Conservation (phyloP, 2,113 vertebrate species). For the Passerina amoena region DNA sequence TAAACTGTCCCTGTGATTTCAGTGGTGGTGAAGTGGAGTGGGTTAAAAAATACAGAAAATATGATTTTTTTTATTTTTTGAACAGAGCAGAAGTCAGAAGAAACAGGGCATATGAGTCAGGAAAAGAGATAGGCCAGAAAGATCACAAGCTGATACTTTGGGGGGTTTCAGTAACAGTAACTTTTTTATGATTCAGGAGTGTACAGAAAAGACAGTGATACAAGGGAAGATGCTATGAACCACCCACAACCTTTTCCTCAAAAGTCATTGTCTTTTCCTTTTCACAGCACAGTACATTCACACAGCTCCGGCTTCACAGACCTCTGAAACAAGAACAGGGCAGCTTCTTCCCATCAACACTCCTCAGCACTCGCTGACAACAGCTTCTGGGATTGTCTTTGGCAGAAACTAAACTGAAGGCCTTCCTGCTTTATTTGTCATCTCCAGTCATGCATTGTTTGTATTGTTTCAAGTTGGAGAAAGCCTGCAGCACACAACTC, state of each 20-base stretch:
- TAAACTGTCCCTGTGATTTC: not conserved
- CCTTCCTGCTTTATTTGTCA: not conserved
- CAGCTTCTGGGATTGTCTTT: not conserved
- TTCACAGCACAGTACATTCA: not conserved
- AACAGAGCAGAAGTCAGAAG: not conserved
- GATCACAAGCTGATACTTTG: not conserved
- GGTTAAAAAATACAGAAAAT: not conserved
- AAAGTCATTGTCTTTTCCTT: not conserved
- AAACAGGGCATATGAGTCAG: not conserved
- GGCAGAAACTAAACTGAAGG: not conserved
- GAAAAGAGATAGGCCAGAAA: not conserved
- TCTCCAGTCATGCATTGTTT: accelerated
- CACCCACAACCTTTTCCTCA: not conserved
- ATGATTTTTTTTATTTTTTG: not conserved
- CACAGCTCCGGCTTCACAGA: not conserved
- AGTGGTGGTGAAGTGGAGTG: not conserved
- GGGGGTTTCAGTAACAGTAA: not conserved
- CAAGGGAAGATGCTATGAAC: not conserved
- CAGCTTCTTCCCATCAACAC: accelerated
- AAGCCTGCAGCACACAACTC: not conserved
- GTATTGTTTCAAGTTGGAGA: not conserved
- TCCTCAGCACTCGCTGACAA: not conserved
- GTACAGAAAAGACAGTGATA: not conserved
- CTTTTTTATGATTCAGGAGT: not conserved
- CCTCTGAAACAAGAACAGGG: not conserved